These are phyloP conservation scores for Coccyzus lansbergi DNA, from an alignment of 2,797 vertebrate species.

Conservation along the genomic window DNA sequence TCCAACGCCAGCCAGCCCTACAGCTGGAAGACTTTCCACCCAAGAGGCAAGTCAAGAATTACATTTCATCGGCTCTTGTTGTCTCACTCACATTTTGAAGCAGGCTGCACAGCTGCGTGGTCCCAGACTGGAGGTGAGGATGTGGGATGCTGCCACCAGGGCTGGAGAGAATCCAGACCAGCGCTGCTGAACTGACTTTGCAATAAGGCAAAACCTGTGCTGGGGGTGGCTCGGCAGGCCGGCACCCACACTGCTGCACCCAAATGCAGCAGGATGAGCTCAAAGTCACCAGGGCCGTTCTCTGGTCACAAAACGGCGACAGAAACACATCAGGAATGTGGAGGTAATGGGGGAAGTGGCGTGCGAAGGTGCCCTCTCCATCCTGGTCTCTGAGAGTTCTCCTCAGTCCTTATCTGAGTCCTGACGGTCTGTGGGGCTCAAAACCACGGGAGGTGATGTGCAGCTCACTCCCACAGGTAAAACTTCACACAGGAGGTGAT, in stretches of 20 bases:
- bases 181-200: not conserved
- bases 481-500: no score
- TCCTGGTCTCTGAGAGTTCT: not conserved
- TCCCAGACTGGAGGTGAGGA: not conserved
- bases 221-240: not conserved
- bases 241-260: not conserved
- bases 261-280: not conserved
- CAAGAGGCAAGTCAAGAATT: accelerated
- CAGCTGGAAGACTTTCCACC: not conserved
- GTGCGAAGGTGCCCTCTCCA: not conserved
- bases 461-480: no score
- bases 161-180: not conserved
- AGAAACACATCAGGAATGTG: not conserved
- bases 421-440: not conserved
- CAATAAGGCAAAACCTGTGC: not conserved
- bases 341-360: not conserved
- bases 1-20: not conserved
- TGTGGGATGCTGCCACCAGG: not conserved
- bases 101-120: not conserved
- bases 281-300: not conserved
- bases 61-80: not conserved
- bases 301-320: not conserved
- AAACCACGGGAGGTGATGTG: no score
- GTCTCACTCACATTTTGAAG: not conserved
- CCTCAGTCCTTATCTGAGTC: not conserved